Percentiles rank a stretch among this genome's conserved stretches.
Evolutionary conservation across 1,140 invertebrate genomes (phyloP).

Genomic region (Phymastichus coffea): DNA sequence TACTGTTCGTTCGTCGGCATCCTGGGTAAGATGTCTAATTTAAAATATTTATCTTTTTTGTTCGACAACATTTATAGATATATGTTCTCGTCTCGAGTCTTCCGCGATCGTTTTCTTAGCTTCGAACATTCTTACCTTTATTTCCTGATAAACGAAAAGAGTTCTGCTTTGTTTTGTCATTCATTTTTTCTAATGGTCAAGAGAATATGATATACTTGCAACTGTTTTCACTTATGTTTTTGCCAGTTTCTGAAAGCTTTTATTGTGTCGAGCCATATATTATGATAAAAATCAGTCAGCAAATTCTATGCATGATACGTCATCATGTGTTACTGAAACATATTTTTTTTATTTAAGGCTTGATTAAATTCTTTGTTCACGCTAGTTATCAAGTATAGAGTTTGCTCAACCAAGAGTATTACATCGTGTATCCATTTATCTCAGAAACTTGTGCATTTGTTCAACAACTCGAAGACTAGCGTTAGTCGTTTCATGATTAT

Average conservation of each 20-base stretch:
- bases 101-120: too few relatives aligned
- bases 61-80: too few relatives aligned
- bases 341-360: neutral
- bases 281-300: neutral
- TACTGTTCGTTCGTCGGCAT: too few relatives aligned
- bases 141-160: too few relatives aligned
- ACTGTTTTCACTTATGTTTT: slow-evolving; percentile 15
- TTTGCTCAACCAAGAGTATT: slow-evolving; percentile 7
- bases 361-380: neutral
- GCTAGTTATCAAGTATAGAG: slow-evolving; percentile 8
- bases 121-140: slow-evolving; percentile 2
- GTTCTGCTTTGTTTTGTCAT: slow-evolving; percentile 17
- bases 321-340: neutral
- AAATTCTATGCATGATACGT: slow-evolving; percentile 8
- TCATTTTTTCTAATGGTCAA: slow-evolving; percentile 13
- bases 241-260: neutral
- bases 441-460: too few relatives aligned
- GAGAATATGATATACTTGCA: slow-evolving; percentile 4
- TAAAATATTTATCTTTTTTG: slow-evolving; percentile 22
- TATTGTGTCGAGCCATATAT: slow-evolving; percentile 10
- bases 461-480: too few relatives aligned
- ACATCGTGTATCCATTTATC: slow-evolving; percentile 22
- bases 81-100: too few relatives aligned
- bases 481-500: neutral
- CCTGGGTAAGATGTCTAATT: slow-evolving; percentile 36